Evolutionary conservation across 2,113 vertebrate species (phyloP).

Genomic region (Sapayoa aenigma): DNA sequence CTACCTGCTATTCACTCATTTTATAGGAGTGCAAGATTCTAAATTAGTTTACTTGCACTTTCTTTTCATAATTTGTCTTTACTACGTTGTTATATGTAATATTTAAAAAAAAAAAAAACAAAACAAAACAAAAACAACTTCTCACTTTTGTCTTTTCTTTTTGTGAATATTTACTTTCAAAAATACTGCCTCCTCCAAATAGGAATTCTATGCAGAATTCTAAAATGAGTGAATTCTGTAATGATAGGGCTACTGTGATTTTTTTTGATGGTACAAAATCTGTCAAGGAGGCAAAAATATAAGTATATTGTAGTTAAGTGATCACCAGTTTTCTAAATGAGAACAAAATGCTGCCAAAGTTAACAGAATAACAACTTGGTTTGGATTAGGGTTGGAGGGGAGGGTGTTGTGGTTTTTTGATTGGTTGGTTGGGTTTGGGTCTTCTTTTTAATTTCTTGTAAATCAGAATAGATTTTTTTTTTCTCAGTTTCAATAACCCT

Average conservation of each 20-base stretch:
- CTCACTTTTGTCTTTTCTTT: neutral
- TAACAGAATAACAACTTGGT: neutral
- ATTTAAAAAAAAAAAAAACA: neutral
- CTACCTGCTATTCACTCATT: constrained; percentile 3
- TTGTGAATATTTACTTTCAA: neutral
- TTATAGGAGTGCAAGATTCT: neutral
- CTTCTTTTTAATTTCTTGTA: neutral
- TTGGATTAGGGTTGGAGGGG: too few species aligned
- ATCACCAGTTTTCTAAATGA: constrained; percentile 25
- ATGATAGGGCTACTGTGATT: neutral
- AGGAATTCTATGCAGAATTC: neutral
- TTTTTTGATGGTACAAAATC: neutral
- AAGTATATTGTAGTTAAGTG: neutral
- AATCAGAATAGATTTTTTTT: neutral
- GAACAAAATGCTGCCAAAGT: neutral
- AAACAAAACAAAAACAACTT: neutral
- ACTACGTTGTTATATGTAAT: neutral
- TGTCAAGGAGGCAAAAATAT: neutral
- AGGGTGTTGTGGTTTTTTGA: too few species aligned
- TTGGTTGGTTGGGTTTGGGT: neutral
- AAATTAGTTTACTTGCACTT: neutral
- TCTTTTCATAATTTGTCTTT: neutral
- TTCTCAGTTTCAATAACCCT: neutral
- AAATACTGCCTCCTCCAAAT: neutral
- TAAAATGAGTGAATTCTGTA: neutral